phyloP scores from a whole-genome alignment of 2,888 invertebrate genomes.

The Tribolium freemani region DNA sequence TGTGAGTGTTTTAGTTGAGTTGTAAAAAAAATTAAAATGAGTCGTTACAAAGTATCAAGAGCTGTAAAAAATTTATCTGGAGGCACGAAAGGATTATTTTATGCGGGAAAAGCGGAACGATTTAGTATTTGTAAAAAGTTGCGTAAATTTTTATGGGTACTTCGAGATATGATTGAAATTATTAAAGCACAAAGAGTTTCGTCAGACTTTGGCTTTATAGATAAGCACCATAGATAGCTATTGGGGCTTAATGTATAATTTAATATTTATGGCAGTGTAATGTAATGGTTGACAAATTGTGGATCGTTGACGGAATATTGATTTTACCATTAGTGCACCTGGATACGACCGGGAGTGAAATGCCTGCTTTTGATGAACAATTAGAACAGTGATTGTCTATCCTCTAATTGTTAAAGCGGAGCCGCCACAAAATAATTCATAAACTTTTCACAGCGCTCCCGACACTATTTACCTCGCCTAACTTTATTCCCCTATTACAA shows the following conservation, averaged over 20 bases:
- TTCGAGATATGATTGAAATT: slow-evolving; percentile 38
- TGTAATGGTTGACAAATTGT: slow-evolving; percentile 61
- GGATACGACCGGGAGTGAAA: slow-evolving; percentile 50
- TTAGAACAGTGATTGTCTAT: slow-evolving; percentile 46
- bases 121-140: slow-evolving; percentile 33
- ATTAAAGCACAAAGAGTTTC: slow-evolving; percentile 42
- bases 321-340: slow-evolving; percentile 61
- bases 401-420: slow-evolving; percentile 30
- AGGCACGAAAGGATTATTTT: neutral
- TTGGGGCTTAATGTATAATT: slow-evolving; percentile 54
- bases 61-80: neutral
- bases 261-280: slow-evolving; percentile 59
- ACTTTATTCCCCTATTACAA: slow-evolving; percentile 15
- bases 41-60: neutral
- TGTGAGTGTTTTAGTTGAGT: neutral
- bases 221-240: slow-evolving; percentile 51
- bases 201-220: slow-evolving; percentile 40
- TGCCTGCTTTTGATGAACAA: slow-evolving; percentile 50
- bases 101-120: neutral
- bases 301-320: slow-evolving; percentile 58
- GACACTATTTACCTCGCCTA: slow-evolving; percentile 4
- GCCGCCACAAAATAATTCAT: slow-evolving; percentile 32
- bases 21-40: slow-evolving; percentile 5
- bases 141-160: slow-evolving; percentile 39
- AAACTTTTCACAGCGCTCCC: slow-evolving; percentile 20